A percentile compares a stretch with the other conserved stretches of the same genome.
These are phyloP conservation scores for Esperia sulphurella DNA, from an alignment of 2,888 invertebrate genomes.

Conservation along the genomic window DNA sequence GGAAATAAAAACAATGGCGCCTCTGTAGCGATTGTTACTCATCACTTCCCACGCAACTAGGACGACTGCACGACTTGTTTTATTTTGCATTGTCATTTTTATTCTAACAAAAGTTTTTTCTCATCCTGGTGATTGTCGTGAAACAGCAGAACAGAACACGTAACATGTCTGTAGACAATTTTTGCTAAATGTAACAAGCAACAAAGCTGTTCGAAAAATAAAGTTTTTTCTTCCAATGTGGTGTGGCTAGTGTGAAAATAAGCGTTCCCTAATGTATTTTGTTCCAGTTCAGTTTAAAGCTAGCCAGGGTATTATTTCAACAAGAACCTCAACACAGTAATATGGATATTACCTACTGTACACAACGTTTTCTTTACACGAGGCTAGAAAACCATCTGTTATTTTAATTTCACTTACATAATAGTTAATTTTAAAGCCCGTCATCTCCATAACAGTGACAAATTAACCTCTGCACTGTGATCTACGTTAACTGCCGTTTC, in stretches of 20 bases:
- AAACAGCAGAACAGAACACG: too few relatives aligned
- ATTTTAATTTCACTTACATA: background rate
- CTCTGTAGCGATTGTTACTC: slow-evolving; percentile 50
- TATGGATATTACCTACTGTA: background rate
- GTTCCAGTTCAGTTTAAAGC: too few relatives aligned
- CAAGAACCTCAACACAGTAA: background rate
- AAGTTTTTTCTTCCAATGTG: too few relatives aligned
- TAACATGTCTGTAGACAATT: too few relatives aligned
- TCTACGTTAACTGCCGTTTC: slow-evolving; percentile 1
- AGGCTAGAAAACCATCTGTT: background rate
- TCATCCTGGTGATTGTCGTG: background rate
- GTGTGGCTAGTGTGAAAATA: too few relatives aligned
- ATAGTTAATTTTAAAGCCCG: background rate
- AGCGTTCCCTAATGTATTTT: too few relatives aligned
- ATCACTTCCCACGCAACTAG: slow-evolving; percentile 40
- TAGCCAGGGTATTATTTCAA: too few relatives aligned
- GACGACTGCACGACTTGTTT: slow-evolving; percentile 22
- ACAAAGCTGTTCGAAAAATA: too few relatives aligned
- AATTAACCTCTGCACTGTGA: slow-evolving; percentile 4
- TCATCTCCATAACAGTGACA: slow-evolving; percentile 1
- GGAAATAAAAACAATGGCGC: slow-evolving; percentile 53
- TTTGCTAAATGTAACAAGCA: too few relatives aligned
- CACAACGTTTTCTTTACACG: background rate
- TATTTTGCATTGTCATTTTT: slow-evolving; percentile 12
- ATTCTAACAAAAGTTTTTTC: background rate